Evolutionary conservation across 2,888 invertebrate species (phyloP).

Genomic region (Melitaea athalia): DNA sequence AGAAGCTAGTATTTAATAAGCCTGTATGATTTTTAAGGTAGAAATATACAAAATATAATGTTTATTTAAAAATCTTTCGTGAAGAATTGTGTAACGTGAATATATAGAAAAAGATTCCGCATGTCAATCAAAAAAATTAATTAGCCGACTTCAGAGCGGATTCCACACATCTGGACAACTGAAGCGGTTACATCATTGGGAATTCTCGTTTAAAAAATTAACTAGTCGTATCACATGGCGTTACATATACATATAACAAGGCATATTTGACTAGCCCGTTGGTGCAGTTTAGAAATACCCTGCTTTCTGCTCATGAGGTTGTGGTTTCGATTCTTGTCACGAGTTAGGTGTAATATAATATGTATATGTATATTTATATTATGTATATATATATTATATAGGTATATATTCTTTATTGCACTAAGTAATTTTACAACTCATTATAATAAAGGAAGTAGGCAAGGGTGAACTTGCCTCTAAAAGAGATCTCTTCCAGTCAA

Average conservation of each 20-base stretch:
- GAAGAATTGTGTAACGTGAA: slow-evolving; percentile 20
- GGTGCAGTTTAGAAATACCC: too few relatives aligned
- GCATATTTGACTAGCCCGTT: background rate
- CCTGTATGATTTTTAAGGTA: background rate
- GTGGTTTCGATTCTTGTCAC: too few relatives aligned
- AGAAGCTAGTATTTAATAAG: too few relatives aligned
- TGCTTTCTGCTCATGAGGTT: too few relatives aligned
- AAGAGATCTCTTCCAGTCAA: too few relatives aligned
- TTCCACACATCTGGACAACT: slow-evolving; percentile 23
- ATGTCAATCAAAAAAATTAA: slow-evolving; percentile 34
- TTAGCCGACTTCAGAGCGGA: slow-evolving; percentile 27
- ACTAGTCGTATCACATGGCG: slow-evolving; percentile 4
- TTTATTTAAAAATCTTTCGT: background rate
- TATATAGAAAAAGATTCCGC: slow-evolving; percentile 17
- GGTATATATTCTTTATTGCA: too few relatives aligned
- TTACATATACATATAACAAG: background rate
- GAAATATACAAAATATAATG: background rate
- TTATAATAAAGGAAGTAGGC: too few relatives aligned
- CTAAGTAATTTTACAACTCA: too few relatives aligned
- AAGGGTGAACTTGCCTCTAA: too few relatives aligned
- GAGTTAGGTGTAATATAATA: too few relatives aligned
- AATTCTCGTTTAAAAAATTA: slow-evolving; percentile 22
- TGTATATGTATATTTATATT: too few relatives aligned
- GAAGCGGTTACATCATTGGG: slow-evolving; percentile 19
- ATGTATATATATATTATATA: too few relatives aligned